A percentile compares a stretch with the other conserved stretches of the same genome.
These are phyloP conservation scores for Drosophila emarginata DNA, from an alignment of 2,888 invertebrate species.

Conservation along the genomic window DNA sequence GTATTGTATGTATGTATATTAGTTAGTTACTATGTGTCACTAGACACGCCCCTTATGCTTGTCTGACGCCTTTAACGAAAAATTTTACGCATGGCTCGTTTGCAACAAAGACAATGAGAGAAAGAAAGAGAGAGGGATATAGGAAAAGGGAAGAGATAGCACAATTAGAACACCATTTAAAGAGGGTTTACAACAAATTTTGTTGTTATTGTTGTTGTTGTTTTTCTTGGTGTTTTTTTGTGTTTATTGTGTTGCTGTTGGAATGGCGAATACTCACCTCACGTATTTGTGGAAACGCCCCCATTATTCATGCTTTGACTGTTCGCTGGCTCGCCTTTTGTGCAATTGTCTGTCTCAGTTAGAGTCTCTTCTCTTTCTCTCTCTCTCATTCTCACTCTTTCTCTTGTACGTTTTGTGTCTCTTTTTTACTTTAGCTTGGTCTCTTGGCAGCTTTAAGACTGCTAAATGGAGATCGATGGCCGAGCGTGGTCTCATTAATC, in stretches of 20 bases:
- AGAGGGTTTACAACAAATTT: slow-evolving; percentile 51
- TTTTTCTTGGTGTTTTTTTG: slow-evolving; percentile 31
- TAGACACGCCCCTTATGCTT: slow-evolving; percentile 60
- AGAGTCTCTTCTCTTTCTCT: slow-evolving; percentile 29
- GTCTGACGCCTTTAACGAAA: slow-evolving; percentile 25
- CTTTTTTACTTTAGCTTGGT: background rate
- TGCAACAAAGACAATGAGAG: background rate
- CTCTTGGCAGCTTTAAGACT: slow-evolving; percentile 30
- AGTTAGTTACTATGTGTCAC: slow-evolving; percentile 75
- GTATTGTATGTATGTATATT: slow-evolving; percentile 50
- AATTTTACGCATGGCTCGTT: slow-evolving; percentile 71
- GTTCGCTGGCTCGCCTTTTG: slow-evolving; percentile 22
- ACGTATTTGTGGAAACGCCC: slow-evolving; percentile 63
- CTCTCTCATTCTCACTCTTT: background rate
- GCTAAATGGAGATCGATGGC: slow-evolving; percentile 82
- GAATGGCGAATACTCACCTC: slow-evolving; percentile 34
- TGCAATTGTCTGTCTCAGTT: slow-evolving; percentile 24
- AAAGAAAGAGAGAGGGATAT: background rate
- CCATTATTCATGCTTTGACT: slow-evolving; percentile 70
- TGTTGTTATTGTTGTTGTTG: slow-evolving; percentile 24
- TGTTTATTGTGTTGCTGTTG: slow-evolving; percentile 35
- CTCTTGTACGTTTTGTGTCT: too few relatives aligned
- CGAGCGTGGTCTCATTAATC: slow-evolving; percentile 81
- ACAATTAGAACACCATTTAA: slow-evolving; percentile 77
- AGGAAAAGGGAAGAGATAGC: slow-evolving; percentile 22